Base-by-base conservation (phyloP, 2,113 vertebrate genomes). In the Columbina picui region DNA sequence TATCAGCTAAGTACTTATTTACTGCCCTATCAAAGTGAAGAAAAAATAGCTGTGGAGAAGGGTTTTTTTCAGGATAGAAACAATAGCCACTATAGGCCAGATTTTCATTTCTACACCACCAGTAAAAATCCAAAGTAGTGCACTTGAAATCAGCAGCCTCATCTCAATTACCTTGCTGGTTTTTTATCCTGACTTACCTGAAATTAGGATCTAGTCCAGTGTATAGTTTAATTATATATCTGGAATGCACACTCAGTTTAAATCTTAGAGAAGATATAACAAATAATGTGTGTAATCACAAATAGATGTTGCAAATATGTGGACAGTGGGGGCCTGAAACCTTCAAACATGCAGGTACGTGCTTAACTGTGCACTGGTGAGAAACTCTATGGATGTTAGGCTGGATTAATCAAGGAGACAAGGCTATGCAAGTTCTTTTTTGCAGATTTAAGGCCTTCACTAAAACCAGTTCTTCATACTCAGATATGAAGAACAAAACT, bases 1-100 rank as follows among this genome's bases (percentile, higher is more conserved):
- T 75, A 93, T 87, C 75, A 84, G 39, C n/a, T 87, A 96, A 96
- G 49, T 93, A 85, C 67, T 95, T 96, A 95, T 94, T 97, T 96
- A 87, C 69, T 69, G 65, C 45, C 68, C 20, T 91, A 67, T 50
- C 69, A 13, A 4, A 8, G 22, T 19, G 32, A 92, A 87, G 56
- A 64, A 88, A 91, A 81, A 84, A 75, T 69, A 60, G n/a, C 41
- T 71, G n/a, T 41, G 39, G 32, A 64, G 79, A 73, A 86, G 47
- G 39, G 19, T 22, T 61, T 78, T 87, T 89, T 55, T 55, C 55
- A 60, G 29, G 23, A 36, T 12, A 90, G 79, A 94, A 93, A 88
- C 76, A 93, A 88, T 90, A 84, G 26, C 27, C 79, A 21, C 36
- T 57, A 26, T n/a, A 69, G 83, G 69, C 20, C 69, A 93, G 79